Percentiles rank a stretch among this genome's conserved stretches.
These are phyloP conservation scores for Epizoanthus stellaris DNA, from an alignment of 92 coral and sea anemone species.

Conservation along the genomic window DNA sequence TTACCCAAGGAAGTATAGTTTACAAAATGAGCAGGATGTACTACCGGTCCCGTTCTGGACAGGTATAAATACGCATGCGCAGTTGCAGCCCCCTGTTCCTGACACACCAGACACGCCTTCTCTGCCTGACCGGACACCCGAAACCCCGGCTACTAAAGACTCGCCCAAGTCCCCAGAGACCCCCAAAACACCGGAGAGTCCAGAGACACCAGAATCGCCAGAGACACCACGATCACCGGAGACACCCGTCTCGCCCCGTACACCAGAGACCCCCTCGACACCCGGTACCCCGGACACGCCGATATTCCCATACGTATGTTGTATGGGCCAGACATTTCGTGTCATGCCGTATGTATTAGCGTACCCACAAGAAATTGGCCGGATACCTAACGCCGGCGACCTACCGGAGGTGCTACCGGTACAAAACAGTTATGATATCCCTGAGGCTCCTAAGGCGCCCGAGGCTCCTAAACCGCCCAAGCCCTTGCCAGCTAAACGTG, in stretches of 20 bases:
- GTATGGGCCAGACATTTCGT: conserved; percentile 43
- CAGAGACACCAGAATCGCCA: conserved; percentile 77
- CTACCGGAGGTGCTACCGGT: conserved; percentile 74
- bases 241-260: conserved; percentile 84
- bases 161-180: conserved; percentile 71
- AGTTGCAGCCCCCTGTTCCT: conserved; percentile 67
- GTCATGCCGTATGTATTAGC: conserved; percentile 53
- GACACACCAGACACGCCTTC: conserved; percentile 73
- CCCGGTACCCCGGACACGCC: conserved; percentile 90
- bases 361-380: conserved; percentile 71
- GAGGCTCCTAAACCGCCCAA: conserved; percentile 71
- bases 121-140: conserved; percentile 41
- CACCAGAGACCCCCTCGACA: conserved; percentile 85
- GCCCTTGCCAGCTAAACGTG: conserved; percentile 10
- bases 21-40: too few species aligned
- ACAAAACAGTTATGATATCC: conserved; percentile 76
- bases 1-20: too few species aligned
- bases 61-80: conserved; percentile 65
- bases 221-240: conserved; percentile 73
- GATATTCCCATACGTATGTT: conserved; percentile 53
- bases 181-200: conserved; percentile 48
- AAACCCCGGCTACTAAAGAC: conserved; percentile 64
- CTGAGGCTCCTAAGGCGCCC: conserved; percentile 74
- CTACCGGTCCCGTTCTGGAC: conserved; percentile 9
- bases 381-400: conserved; percentile 72